Percentiles rank a stretch among this genome's conserved stretches.
Conservation (phyloP, 2,888 invertebrate species). For the Polyommatus iphigenia region DNA sequence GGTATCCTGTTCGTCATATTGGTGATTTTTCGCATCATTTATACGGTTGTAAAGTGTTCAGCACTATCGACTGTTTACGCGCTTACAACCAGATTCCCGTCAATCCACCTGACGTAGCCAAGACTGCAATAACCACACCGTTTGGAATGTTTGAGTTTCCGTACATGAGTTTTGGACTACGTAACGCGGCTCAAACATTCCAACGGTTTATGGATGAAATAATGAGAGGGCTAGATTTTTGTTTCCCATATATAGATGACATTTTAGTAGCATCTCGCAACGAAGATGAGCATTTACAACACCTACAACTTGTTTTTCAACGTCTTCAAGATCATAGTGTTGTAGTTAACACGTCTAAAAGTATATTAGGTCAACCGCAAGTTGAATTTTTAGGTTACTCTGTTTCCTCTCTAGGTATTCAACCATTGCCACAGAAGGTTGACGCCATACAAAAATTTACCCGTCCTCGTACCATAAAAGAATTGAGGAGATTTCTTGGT, state of each 20-base stretch:
- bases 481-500: conserved; percentile 42
- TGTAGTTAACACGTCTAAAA: conserved; percentile 30
- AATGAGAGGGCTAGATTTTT: conserved; percentile 35
- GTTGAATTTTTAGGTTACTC: conserved; percentile 33
- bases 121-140: conserved; percentile 50
- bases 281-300: conserved; percentile 32
- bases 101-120: conserved; percentile 46
- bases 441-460: conserved; percentile 30
- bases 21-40: conserved; percentile 39
- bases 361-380: conserved; percentile 30
- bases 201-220: conserved; percentile 52
- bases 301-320: conserved; percentile 38
- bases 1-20: conserved; percentile 38
- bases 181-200: conserved; percentile 57
- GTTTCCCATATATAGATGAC: conserved; percentile 50
- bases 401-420: conserved; percentile 25
- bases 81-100: conserved; percentile 45
- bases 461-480: conserved; percentile 39
- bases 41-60: conserved; percentile 34
- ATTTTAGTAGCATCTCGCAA: conserved; percentile 43
- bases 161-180: conserved; percentile 52
- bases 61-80: conserved; percentile 35
- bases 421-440: conserved; percentile 24
- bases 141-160: conserved; percentile 50
- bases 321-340: conserved; percentile 32